These are phyloP conservation scores for Benitochromis conjunctus DNA, from an alignment of 2,113 vertebrate genomes.

Conservation along the genomic window DNA sequence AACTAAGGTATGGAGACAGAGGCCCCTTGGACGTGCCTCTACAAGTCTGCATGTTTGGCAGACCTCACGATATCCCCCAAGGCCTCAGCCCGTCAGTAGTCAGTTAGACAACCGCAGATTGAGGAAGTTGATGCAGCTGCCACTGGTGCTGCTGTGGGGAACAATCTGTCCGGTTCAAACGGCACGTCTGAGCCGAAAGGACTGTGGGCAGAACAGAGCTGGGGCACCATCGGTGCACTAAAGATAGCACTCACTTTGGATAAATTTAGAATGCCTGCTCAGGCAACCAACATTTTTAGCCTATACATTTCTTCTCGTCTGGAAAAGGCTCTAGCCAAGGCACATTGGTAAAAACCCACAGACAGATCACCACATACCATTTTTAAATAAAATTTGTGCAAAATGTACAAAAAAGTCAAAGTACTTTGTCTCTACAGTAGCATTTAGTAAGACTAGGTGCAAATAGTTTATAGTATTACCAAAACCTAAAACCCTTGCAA, in stretches of 20 bases:
- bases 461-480: not conserved
- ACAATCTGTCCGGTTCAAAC: slow-evolving; percentile 44
- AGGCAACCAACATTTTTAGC: slow-evolving; percentile 49
- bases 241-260: slow-evolving; percentile 55
- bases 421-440: not conserved
- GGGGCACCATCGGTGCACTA: slow-evolving; percentile 39
- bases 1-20: slow-evolving; percentile 37
- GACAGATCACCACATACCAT: not conserved
- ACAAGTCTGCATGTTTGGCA: slow-evolving; percentile 58
- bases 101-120: slow-evolving; percentile 74
- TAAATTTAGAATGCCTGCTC: slow-evolving; percentile 63
- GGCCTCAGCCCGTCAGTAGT: slow-evolving; percentile 34
- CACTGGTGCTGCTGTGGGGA: slow-evolving; percentile 37
- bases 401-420: not conserved
- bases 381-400: not conserved
- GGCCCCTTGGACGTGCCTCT: slow-evolving; percentile 62
- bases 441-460: not conserved
- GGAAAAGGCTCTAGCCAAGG: not conserved
- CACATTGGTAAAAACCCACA: not conserved
- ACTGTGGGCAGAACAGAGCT: slow-evolving; percentile 56
- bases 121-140: slow-evolving; percentile 73
- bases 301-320: slow-evolving; percentile 20
- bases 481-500: not conserved
- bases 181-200: slow-evolving; percentile 43
- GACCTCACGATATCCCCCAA: slow-evolving; percentile 63